phyloP scores from a whole-genome alignment of 2,113 vertebrate species.

The Shinisaurus crocodilurus region DNA sequence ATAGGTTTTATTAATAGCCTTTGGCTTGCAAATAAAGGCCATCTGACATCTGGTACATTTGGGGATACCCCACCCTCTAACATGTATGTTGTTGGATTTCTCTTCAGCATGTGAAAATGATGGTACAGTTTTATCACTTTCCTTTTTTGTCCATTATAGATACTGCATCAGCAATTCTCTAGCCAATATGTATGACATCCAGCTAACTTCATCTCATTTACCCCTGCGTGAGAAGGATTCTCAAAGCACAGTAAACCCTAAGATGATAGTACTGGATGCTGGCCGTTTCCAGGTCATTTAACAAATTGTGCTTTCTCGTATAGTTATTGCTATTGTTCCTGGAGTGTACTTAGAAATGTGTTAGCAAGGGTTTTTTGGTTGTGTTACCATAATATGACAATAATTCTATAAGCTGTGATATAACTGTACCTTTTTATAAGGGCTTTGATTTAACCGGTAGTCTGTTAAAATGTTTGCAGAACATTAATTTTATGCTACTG shows the following conservation, averaged over 20 bases:
- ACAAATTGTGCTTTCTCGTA: not conserved
- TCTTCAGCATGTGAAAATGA: fast-evolving
- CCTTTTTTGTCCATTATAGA: conserved; percentile 55
- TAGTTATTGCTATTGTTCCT: not conserved
- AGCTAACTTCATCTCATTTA: conserved; percentile 78
- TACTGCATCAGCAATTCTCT: conserved; percentile 82
- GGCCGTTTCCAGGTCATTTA: conserved; percentile 72
- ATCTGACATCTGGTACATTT: too few relatives aligned
- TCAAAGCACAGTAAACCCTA: conserved; percentile 56
- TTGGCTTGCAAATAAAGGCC: too few relatives aligned
- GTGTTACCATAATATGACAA: not conserved
- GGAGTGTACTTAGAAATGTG: not conserved
- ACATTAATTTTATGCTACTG: not conserved
- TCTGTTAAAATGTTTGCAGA: not conserved
- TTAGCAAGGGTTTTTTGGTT: not conserved
- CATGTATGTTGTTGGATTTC: not conserved
- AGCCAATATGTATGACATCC: conserved; percentile 72
- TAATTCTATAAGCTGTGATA: not conserved
- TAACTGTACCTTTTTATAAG: not conserved
- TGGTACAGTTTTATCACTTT: not conserved
- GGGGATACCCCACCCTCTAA: not conserved
- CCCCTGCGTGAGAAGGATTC: conserved; percentile 65
- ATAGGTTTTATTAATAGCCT: too few relatives aligned
- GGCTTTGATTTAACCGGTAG: not conserved
- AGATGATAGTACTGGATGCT: conserved; percentile 68